Percentiles rank a stretch among this genome's conserved stretches.
Conservation (phyloP, 2,113 vertebrate species). For the Mormoops blainvillei region DNA sequence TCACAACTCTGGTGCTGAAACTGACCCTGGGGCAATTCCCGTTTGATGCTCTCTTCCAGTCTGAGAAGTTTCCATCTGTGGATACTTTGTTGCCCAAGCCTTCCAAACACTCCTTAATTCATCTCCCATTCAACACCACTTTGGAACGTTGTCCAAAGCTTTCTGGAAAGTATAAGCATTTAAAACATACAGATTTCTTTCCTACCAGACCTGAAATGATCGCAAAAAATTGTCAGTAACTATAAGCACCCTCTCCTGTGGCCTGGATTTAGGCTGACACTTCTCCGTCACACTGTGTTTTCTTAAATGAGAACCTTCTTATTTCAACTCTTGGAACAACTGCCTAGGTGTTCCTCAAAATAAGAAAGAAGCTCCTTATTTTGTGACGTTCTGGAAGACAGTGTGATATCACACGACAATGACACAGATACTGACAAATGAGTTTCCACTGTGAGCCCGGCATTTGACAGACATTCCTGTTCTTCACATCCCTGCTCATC, state of each 20-base stretch:
- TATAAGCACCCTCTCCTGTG: background rate
- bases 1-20: slow-evolving; percentile 37
- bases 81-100: slow-evolving; percentile 1
- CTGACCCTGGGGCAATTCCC: slow-evolving; percentile 52
- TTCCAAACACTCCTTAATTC: slow-evolving; percentile 50
- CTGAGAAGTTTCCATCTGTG: slow-evolving; percentile 55
- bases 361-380: background rate
- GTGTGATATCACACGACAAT: background rate
- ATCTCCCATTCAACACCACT: slow-evolving; percentile 42
- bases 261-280: background rate
- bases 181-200: slow-evolving; percentile 1
- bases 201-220: background rate
- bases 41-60: slow-evolving; percentile 37
- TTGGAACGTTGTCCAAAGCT: slow-evolving; percentile 30
- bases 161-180: slow-evolving; percentile 1
- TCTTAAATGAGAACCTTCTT: background rate
- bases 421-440: background rate
- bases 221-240: background rate
- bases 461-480: background rate
- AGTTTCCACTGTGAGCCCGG: background rate
- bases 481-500: background rate
- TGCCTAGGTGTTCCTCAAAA: background rate
- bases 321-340: background rate
- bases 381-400: background rate
- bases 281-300: background rate